Base-by-base conservation (phyloP, 2,113 vertebrate genomes). In the Antigone vipio region DNA sequence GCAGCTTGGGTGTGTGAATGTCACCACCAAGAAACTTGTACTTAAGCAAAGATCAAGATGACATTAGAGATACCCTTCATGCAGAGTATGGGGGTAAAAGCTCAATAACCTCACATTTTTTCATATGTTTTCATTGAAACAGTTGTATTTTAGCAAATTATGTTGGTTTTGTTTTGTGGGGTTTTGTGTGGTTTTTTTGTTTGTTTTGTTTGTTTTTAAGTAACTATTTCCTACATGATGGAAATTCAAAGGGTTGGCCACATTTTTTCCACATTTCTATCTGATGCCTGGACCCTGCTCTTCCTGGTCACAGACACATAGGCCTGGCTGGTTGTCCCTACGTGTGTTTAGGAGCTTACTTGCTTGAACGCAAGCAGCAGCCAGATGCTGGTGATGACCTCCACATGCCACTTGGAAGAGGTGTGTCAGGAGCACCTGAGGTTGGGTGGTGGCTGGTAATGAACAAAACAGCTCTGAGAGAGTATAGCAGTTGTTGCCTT, bases 301-400 rank as follows among this genome's bases (percentile, higher is more conserved):
- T 69, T 47, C 42, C 27, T 38, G 14, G 19, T 64, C 17, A 4
- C 2, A 3, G 47, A 22, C 9, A 73, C 6, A 9, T 21, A 62
- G 29, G n/a, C 5, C 23, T 71, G 30, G 1, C 42, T 82, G 52
- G 4, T 45, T 44, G 14, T 59, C 32, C 6, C 16, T 32, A 18
- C 0, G 0, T 0, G 0, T 18, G 8, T 55, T 81, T 58, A 73
- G 32, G 44, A 67, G 9, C 22, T 66, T 77, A 30, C 7, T 35
- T 66, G 66, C 49, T 71, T 2, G 1, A 53, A 49, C 16, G 47
- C 3, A 45, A 44, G 47, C 21, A 49, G 45, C 42, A 67, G 62
- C 27, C 45, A 22, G n/a, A 21, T 76, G 40, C 58, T 27, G 3
- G 20, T 64, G 68, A 34, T 45, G n/a, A 68, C 26, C 14, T 88